Evolutionary conservation across 92 coral and sea anemone genomes (phyloP), one percentile per base, ranked within the genome.

Genomic region (Zoanthus sociatus): DNA sequence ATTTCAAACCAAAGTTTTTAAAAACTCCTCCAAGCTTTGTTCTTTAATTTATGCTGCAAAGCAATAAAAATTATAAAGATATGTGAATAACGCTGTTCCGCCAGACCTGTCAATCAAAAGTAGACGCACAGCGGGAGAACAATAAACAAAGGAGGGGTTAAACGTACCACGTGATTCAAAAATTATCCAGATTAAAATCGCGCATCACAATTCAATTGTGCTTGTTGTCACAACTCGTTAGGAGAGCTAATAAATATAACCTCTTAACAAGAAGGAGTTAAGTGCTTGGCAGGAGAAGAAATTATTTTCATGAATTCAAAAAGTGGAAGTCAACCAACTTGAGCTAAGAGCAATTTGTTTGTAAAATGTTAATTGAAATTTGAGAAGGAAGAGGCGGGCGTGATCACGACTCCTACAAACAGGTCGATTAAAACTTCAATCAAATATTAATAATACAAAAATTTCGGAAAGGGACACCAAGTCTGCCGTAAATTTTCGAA

Each of bases 91-190:
- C 75, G 85, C 76, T 18, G 58, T 66, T 69, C 15, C 18, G 74
- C 45, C 60, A 47, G 60, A 81, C 75, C 85, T 81, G 75, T 67
- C 85, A 81, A 81, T 81, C 85, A 81, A 81, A 81, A 66, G 71
- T 53, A 81, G 85, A 81, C 75, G 85, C 85, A 81, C 26, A 66
- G 85, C 85, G 85, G 75, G 85, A 81, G 66, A 37, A 81, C 85
- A 81, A 67, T 81, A 30, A 64, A 81, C 87, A 61, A 50, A 83
- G 94, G 94, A 67, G 89, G 94, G 67, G 89, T 32, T 69, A 71
- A 50, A 64, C 55, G 60, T 31, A 56, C 79, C 94, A 88, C 94
- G 94, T 91, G 94, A 78, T 31, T 20, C 2, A 46, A 14, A 73
- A 70, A 72, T 70, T 86, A 84, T 67, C 48, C 83, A 78, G 88